A percentile compares a stretch with the other conserved stretches of the same genome.
Conservation (phyloP, 2,113 vertebrate species). For the Pyxicephalus adspersus region DNA sequence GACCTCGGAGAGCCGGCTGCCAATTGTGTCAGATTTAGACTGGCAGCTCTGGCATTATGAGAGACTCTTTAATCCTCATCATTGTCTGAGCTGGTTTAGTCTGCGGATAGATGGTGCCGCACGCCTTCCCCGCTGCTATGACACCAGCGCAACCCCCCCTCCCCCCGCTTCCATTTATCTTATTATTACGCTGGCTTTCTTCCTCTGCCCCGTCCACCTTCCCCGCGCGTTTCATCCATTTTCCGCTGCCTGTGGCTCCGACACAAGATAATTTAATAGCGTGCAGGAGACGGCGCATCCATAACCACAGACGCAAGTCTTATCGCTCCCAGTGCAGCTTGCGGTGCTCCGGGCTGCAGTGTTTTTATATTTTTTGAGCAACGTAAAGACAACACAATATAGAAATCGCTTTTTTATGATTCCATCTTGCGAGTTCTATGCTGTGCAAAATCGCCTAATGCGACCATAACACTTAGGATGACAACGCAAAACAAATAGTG, state of each 20-base stretch:
- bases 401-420: too few relatives aligned
- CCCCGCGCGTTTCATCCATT: conserved; percentile 11
- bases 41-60: conserved; percentile 28
- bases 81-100: conserved; percentile 16
- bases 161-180: conserved; percentile 21
- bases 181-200: conserved; percentile 2
- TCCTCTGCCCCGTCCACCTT: not conserved
- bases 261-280: conserved; percentile 27
- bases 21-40: conserved; percentile 45
- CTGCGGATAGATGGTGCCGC: not conserved
- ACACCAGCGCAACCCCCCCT: not conserved
- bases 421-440: too few relatives aligned
- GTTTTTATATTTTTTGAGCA: too few relatives aligned
- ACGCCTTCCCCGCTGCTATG: not conserved
- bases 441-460: too few relatives aligned
- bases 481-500: too few relatives aligned
- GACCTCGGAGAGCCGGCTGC: conserved; percentile 12
- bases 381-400: too few relatives aligned
- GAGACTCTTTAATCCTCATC: conserved; percentile 47
- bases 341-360: not conserved
- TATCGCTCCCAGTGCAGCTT: conserved; percentile 12
- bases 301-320: conserved; percentile 2
- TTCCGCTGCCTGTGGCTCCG: not conserved
- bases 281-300: not conserved
- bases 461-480: too few relatives aligned